Evolutionary conservation across 2,888 invertebrate genomes (phyloP).

Genomic region (Syritta pipiens): DNA sequence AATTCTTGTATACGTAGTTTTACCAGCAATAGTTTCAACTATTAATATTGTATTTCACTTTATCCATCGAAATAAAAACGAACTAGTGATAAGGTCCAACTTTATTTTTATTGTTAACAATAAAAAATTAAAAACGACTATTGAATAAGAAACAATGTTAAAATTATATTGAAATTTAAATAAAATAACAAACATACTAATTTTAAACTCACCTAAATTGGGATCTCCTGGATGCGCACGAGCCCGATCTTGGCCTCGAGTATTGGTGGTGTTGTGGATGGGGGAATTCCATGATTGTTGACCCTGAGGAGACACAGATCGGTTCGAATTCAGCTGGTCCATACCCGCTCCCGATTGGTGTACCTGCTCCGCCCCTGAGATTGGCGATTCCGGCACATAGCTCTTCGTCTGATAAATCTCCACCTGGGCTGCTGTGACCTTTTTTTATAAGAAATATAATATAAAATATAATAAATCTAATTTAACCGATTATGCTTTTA

Average conservation of each 20-base stretch:
- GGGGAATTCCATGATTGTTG: slow-evolving; percentile 79
- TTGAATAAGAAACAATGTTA: not conserved
- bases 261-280: slow-evolving; percentile 78
- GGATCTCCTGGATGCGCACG: slow-evolving; percentile 80
- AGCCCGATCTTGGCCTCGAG: slow-evolving; percentile 79
- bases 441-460: not conserved
- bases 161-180: not conserved
- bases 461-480: too few species aligned
- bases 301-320: slow-evolving; percentile 79
- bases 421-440: slow-evolving; percentile 81
- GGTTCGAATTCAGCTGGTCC: slow-evolving; percentile 80
- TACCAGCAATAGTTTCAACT: too few species aligned
- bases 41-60: too few species aligned
- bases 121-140: not conserved
- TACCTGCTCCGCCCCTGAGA: slow-evolving; percentile 77
- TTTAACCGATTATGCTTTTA: too few species aligned
- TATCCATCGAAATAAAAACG: too few species aligned
- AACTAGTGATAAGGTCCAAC: too few species aligned
- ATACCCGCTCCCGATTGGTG: slow-evolving; percentile 78
- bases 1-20: too few species aligned
- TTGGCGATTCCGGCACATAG: slow-evolving; percentile 79
- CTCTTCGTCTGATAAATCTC: slow-evolving; percentile 80
- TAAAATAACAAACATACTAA: not conserved
- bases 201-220: slow-evolving; percentile 77
- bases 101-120: not conserved